Evolutionary conservation across 2,888 invertebrate species (phyloP).

Genomic region (Bimastos eiseni): DNA sequence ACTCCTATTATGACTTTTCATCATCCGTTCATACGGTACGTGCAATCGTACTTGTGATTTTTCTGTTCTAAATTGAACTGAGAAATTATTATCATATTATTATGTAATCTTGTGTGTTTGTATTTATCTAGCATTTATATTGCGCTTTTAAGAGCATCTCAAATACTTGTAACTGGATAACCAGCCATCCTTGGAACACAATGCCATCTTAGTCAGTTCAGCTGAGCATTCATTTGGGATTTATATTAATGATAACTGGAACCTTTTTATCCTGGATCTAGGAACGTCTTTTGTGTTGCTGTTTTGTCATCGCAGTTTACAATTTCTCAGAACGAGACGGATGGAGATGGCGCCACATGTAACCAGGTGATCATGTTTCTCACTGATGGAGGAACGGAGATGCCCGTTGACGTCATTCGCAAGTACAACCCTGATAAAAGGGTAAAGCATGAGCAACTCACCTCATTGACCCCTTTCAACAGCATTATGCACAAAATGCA

Average conservation of each 20-base stretch:
- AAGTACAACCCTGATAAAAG: slow-evolving; percentile 53
- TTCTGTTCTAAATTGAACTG: no score
- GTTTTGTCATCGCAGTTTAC: slow-evolving; percentile 32
- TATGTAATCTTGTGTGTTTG: no score
- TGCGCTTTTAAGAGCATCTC: no score
- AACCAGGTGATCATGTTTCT: slow-evolving; percentile 67
- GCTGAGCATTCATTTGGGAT: not conserved
- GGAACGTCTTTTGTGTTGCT: not conserved
- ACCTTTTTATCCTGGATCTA: not conserved
- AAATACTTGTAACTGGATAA: not conserved
- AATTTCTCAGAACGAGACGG: slow-evolving; percentile 28
- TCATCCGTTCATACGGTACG: no score
- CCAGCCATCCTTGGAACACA: not conserved
- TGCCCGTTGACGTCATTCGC: slow-evolving; percentile 64
- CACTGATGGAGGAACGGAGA: slow-evolving; percentile 67
- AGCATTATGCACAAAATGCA: no score
- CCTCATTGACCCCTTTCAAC: no score
- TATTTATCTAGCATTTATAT: no score
- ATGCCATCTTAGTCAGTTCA: not conserved
- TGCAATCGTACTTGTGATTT: no score
- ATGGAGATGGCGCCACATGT: slow-evolving; percentile 62
- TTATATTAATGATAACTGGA: not conserved
- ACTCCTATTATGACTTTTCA: no score
- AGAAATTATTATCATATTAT: no score
- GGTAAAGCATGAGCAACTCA: not conserved